Evolutionary conservation across 2,113 vertebrate species (phyloP), one percentile per base, ranked within the genome.

Genomic region (Phalacrocorax brasilianus): DNA sequence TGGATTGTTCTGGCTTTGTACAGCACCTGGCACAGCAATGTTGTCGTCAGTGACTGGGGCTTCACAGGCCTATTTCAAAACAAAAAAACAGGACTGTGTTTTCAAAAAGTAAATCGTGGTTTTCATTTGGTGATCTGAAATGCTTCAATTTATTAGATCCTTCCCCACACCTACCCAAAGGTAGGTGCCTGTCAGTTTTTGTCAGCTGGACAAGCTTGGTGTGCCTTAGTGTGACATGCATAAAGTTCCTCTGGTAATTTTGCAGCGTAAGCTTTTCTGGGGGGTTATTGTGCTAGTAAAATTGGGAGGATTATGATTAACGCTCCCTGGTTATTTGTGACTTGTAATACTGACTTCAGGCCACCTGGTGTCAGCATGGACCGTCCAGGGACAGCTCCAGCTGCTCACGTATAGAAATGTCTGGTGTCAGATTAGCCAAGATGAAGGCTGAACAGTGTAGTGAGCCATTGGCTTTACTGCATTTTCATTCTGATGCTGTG

Each of bases 381-480:
- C 53, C 63, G 28, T 45, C 28, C 10, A 55, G 66, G 38, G 58
- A 55, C 33, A 58, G 44, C 79, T 88, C 32, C 70, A 85, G 40
- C 71, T 0, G 0, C 63, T 76, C 12, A 0, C 1, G 0, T 27
- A 8, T 8, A 22, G 63, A 40, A 66, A 32, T 19, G 11, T 61
- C 27, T 56, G 70, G 44, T 62, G 38, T 75, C 75, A 44, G 30
- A n/a, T 65, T 58, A 66, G 42, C 56, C 38, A 38, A 27, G 56
- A 14, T 35, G 33, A 61, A 55, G 30, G 17, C 63, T 77, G 32
- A 71, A 15, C 2, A 12, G 6, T 47, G 26, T 65, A 28, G 45
- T 3, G 3, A 76, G n/a, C 30, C 65, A 5, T 45, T 58, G 85
- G 4, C 30, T 95, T 50, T 33, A 6, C 63, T 81, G 49, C 13